Conservation (phyloP, 2,113 vertebrate genomes). For the Gasterosteus aculeatus region DNA sequence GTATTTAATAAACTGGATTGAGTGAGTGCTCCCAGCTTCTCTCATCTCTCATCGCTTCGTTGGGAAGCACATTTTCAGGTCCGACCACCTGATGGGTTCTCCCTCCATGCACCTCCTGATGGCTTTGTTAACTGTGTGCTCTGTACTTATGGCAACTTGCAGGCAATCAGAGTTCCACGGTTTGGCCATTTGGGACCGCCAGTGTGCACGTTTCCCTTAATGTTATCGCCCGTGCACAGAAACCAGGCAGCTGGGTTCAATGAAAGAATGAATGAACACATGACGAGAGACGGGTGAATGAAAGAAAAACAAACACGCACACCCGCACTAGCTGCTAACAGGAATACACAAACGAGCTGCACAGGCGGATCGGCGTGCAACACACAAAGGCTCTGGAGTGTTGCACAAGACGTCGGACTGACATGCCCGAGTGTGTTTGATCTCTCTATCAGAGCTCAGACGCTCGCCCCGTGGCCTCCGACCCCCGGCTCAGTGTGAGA, state of each 20-base stretch:
- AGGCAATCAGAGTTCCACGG: not conserved
- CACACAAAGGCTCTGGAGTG: conserved; percentile 8
- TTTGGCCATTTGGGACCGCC: conserved; percentile 30
- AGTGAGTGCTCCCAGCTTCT: not conserved
- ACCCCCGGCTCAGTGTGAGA: conserved; percentile 46
- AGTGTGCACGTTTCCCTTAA: not conserved
- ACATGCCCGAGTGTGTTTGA: conserved; percentile 66
- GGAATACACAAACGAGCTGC: not conserved
- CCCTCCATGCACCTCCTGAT: not conserved
- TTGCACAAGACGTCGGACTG: conserved; percentile 51
- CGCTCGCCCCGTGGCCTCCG: conserved; percentile 60
- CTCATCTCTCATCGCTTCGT: too few relatives aligned
- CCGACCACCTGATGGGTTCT: not conserved
- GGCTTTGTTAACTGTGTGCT: not conserved
- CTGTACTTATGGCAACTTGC: not conserved
- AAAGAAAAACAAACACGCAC: not conserved
- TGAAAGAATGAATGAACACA: conserved; percentile 12
- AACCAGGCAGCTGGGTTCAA: conserved; percentile 1
- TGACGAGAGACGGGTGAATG: not conserved
- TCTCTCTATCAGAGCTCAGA: conserved; percentile 67
- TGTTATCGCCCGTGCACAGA: not conserved
- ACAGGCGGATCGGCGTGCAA: not conserved
- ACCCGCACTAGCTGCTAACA: not conserved
- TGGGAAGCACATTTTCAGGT: not conserved
- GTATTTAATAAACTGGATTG: not conserved